Percentiles rank a stretch among this genome's conserved stretches.
Evolutionary conservation across 35 echinoderm and acorn worm species (phyloP).

Genomic region (Apostichopus parvimensis): DNA sequence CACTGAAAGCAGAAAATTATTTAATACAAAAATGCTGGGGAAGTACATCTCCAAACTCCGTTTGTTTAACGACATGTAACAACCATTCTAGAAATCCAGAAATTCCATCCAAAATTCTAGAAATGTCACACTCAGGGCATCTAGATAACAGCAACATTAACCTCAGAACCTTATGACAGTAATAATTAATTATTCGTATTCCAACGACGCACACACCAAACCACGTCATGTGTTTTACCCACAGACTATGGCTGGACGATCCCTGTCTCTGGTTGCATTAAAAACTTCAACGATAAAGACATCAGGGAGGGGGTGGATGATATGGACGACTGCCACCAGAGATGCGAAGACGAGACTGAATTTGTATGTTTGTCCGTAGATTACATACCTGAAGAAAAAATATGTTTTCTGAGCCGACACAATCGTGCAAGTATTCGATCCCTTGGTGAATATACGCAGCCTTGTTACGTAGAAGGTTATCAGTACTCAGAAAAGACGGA

Average conservation of each 20-base stretch:
- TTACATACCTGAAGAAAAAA: background rate
- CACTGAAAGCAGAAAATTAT: too few species aligned
- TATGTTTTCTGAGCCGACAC: background rate
- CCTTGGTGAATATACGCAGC: background rate
- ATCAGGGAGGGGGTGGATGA: background rate
- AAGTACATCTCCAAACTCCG: too few species aligned
- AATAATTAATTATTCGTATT: background rate
- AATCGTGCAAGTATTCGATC: background rate
- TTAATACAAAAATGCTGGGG: too few species aligned
- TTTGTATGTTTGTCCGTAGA: constrained; percentile 10
- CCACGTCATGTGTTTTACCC: background rate
- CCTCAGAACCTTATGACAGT: background rate
- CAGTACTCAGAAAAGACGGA: background rate
- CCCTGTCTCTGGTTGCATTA: background rate
- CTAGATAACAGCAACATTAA: background rate
- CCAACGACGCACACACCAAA: background rate
- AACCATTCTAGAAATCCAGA: too few species aligned
- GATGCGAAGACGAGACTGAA: background rate
- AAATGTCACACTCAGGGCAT: background rate
- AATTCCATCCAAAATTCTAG: too few species aligned
- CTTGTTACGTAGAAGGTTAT: constrained; percentile 5
- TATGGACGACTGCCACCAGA: background rate
- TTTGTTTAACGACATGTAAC: too few species aligned
- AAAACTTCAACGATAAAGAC: background rate
- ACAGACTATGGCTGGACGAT: background rate